Conservation (phyloP, 1,140 invertebrate genomes). For the Drosophila eugracilis region DNA sequence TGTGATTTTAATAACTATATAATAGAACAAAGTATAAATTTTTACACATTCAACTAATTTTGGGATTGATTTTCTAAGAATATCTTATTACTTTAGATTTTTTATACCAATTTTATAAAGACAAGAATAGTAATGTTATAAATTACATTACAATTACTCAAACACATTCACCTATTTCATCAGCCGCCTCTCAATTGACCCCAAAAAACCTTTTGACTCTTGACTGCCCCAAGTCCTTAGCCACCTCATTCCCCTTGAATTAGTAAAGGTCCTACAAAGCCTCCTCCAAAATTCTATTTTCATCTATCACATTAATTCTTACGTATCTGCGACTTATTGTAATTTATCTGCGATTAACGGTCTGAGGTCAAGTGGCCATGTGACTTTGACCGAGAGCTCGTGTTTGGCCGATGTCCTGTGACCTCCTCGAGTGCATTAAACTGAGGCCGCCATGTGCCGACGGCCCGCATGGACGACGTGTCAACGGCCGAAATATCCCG, state of each 20-base stretch:
- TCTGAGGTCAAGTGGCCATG: conserved; percentile 28
- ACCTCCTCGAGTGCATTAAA: conserved; percentile 53
- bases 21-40: not conserved
- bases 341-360: conserved; percentile 19
- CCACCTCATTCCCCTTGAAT: not conserved
- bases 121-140: not conserved
- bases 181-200: conserved; percentile 13
- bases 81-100: no score
- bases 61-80: not conserved
- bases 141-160: not conserved
- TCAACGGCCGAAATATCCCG: conserved; percentile 43
- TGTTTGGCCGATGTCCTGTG: conserved; percentile 42
- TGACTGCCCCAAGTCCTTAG: not conserved
- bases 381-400: conserved; percentile 32
- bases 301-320: conserved; percentile 12
- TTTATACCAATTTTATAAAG: no score
- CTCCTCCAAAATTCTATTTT: conserved; percentile 23
- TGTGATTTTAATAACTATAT: not conserved
- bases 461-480: conserved; percentile 24
- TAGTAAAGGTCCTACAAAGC: not conserved
- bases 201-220: conserved; percentile 7
- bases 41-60: no score
- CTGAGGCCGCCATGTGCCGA: conserved; percentile 33
- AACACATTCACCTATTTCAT: not conserved
- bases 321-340: conserved; percentile 15